Conservation (phyloP, 2,113 vertebrate species). For the Caranx melampygus region DNA sequence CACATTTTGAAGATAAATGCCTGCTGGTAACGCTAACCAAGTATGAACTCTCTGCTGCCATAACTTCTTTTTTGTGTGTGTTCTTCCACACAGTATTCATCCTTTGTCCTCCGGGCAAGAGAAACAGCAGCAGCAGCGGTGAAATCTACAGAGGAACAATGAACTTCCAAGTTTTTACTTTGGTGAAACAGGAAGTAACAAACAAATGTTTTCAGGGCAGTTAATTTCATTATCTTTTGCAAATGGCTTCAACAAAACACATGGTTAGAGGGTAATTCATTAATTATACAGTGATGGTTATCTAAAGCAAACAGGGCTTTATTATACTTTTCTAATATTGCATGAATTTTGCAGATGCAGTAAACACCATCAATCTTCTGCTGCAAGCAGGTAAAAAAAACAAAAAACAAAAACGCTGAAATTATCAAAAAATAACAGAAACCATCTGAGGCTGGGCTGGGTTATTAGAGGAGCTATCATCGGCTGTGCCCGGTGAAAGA, state of each 20-base stretch:
- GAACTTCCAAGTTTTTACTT: constrained; percentile 13
- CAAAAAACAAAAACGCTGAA: background rate
- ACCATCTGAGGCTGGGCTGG: constrained; percentile 37
- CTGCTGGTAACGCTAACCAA: background rate
- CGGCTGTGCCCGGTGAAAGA: constrained; percentile 7
- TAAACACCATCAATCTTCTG: constrained; percentile 56
- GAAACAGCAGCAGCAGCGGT: background rate
- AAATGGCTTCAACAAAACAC: constrained; percentile 35
- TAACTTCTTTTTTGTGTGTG: background rate
- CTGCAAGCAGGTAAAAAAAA: constrained; percentile 22
- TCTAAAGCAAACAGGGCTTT: constrained; percentile 14
- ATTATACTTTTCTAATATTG: constrained; percentile 31
- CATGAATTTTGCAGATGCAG: background rate
- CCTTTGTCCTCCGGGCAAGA: constrained; percentile 1
- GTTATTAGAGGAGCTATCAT: constrained; percentile 2
- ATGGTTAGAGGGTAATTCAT: constrained; percentile 30
- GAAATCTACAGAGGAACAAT: background rate
- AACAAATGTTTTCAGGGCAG: constrained; percentile 33
- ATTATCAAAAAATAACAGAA: constrained; percentile 7
- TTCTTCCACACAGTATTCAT: background rate
- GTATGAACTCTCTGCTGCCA: background rate
- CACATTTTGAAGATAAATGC: constrained; percentile 14
- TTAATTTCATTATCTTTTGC: constrained; percentile 56
- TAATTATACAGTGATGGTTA: constrained; percentile 28
- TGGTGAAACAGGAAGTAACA: constrained; percentile 14